Percentiles rank a stretch among this genome's conserved stretches.
Evolutionary conservation across 2,113 vertebrate genomes (phyloP).

Genomic region (Neotragus pygmaeus): DNA sequence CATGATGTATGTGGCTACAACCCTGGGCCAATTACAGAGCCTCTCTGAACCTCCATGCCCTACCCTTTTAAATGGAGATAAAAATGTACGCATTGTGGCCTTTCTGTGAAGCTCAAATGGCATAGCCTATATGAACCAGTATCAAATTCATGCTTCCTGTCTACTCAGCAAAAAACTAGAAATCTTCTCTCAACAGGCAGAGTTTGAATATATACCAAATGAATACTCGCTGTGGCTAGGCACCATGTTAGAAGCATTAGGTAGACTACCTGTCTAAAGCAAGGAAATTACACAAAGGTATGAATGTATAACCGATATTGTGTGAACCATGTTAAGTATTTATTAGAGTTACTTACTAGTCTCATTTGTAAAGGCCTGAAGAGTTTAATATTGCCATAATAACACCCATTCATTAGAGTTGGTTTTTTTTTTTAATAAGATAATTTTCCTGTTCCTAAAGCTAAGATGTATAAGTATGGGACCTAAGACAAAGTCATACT

Average conservation of each 20-base stretch:
- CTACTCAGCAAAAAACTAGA: neutral
- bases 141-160: neutral
- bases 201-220: neutral
- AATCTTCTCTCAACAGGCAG: neutral
- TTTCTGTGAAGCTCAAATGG: neutral
- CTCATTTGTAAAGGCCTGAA: neutral
- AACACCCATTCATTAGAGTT: neutral
- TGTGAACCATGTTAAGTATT: neutral
- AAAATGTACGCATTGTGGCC: neutral
- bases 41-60: neutral
- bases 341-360: neutral
- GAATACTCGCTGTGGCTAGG: neutral
- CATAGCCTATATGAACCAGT: neutral
- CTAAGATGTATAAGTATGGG: neutral
- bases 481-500: neutral
- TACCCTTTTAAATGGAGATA: neutral
- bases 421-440: neutral
- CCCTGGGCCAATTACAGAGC: neutral
- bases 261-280: neutral
- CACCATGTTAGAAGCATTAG: neutral
- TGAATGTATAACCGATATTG: neutral
- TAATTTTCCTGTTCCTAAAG: neutral
- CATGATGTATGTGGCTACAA: neutral
- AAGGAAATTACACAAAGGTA: neutral
- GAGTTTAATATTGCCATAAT: neutral